phyloP scores from a whole-genome alignment of 1,140 invertebrate species.

The Ceratosolen solmsi region DNA sequence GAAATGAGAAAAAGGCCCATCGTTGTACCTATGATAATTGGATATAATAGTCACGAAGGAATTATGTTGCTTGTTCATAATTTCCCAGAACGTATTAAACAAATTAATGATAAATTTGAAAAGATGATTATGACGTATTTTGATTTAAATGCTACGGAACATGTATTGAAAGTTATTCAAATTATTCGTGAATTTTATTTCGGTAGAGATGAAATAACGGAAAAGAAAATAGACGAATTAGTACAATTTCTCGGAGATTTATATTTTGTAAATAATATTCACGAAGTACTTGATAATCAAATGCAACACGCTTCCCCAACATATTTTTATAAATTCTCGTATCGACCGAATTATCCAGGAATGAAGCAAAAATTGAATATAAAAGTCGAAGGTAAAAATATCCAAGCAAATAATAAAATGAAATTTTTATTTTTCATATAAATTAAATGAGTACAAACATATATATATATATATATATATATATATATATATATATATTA shows the following conservation, averaged over 20 bases:
- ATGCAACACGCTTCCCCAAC: slow-evolving; percentile 59
- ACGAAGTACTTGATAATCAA: slow-evolving; percentile 66
- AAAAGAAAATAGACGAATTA: slow-evolving; percentile 57
- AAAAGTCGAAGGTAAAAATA: slow-evolving; percentile 53
- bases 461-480: too few relatives aligned
- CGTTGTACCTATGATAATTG: slow-evolving; percentile 76
- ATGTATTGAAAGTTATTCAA: slow-evolving; percentile 58
- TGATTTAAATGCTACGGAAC: slow-evolving; percentile 1
- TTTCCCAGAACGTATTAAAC: not conserved
- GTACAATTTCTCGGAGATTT: slow-evolving; percentile 68
- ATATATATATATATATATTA: too few relatives aligned
- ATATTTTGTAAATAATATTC: slow-evolving; percentile 64
- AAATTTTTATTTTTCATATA: too few relatives aligned
- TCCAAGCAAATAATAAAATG: not conserved
- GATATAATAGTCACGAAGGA: slow-evolving; percentile 76
- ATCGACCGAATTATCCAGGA: slow-evolving; percentile 47
- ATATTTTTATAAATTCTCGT: slow-evolving; percentile 72
- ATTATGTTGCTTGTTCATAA: slow-evolving; percentile 57
- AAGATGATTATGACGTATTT: too few relatives aligned
- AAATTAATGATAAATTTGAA: slow-evolving; percentile 46
- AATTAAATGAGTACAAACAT: too few relatives aligned
- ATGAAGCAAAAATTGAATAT: slow-evolving; percentile 28
- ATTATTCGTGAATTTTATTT: slow-evolving; percentile 73
- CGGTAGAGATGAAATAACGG: slow-evolving; percentile 61
- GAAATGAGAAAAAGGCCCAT: slow-evolving; percentile 66